A percentile compares a stretch with the other conserved stretches of the same genome.
Conservation (phyloP, 1,140 invertebrate genomes). For the Bombus confusus region DNA sequence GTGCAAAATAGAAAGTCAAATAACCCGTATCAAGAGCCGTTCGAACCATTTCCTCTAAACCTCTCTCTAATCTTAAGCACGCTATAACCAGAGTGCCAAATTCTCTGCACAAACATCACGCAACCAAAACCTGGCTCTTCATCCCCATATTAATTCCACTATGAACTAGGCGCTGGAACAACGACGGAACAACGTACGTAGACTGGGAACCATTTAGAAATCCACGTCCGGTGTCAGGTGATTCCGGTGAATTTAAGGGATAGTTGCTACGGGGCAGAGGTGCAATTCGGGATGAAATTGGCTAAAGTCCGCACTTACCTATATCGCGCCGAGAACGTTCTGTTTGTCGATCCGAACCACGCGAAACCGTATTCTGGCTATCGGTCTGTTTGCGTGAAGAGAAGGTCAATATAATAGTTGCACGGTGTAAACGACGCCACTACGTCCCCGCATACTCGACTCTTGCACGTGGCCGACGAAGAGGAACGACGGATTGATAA, state of each 20-base stretch:
- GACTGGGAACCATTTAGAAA: constrained; percentile 7
- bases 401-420: constrained; percentile 34
- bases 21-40: not conserved
- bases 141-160: not conserved
- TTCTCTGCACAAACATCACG: not conserved
- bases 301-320: constrained; percentile 27
- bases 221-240: constrained; percentile 12
- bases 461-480: not conserved
- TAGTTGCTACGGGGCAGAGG: not conserved
- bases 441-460: too few species aligned
- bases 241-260: constrained; percentile 17
- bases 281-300: constrained; percentile 35
- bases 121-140: not conserved
- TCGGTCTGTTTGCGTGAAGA: constrained; percentile 34
- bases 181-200: not conserved
- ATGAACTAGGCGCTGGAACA: not conserved
- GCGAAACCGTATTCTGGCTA: constrained; percentile 27
- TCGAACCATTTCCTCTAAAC: not conserved
- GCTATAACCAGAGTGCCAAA: too few species aligned
- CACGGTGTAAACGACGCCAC: constrained; percentile 6
- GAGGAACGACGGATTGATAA: not conserved
- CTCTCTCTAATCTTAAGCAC: not conserved
- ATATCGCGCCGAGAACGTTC: not conserved
- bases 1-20: not conserved
- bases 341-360: constrained; percentile 35